These are phyloP conservation scores for Halictus ligatus DNA, from an alignment of 2,888 invertebrate species.

Conservation along the genomic window DNA sequence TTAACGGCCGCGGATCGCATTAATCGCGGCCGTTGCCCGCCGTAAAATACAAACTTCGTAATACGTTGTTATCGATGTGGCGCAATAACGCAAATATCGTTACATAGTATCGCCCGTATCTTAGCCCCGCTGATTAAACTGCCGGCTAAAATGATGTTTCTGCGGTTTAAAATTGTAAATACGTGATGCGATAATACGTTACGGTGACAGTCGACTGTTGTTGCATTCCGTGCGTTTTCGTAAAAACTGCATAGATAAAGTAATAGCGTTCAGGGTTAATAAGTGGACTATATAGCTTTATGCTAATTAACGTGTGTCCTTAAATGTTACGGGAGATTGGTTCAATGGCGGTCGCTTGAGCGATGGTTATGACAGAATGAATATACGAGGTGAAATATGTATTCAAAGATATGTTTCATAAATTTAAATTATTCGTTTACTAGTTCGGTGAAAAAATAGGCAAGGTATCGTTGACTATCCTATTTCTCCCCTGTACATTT, in stretches of 20 bases:
- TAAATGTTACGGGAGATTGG: not conserved
- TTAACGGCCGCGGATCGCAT: constrained; percentile 2
- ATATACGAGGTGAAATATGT: not conserved
- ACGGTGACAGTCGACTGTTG: not conserved
- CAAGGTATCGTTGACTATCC: too few species aligned
- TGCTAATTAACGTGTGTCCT: not conserved
- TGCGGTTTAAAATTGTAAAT: constrained; percentile 9
- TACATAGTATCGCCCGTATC: not conserved
- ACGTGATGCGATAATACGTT: not conserved
- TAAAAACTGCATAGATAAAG: not conserved
- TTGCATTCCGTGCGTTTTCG: not conserved
- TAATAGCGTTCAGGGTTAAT: not conserved
- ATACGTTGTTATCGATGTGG: constrained; percentile 4
- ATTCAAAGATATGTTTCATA: not conserved
- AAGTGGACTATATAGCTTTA: not conserved
- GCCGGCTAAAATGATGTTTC: not conserved
- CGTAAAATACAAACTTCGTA: not conserved
- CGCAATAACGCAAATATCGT: not conserved
- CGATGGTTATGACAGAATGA: not conserved
- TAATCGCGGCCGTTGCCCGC: not conserved
- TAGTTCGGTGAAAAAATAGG: not conserved
- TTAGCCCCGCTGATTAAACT: not conserved
- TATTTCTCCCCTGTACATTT: too few species aligned
- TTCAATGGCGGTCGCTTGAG: too few species aligned
- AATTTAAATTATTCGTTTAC: not conserved